These are phyloP conservation scores for Tragelaphus scriptus DNA, from an alignment of 2,113 vertebrate genomes.

Conservation along the genomic window DNA sequence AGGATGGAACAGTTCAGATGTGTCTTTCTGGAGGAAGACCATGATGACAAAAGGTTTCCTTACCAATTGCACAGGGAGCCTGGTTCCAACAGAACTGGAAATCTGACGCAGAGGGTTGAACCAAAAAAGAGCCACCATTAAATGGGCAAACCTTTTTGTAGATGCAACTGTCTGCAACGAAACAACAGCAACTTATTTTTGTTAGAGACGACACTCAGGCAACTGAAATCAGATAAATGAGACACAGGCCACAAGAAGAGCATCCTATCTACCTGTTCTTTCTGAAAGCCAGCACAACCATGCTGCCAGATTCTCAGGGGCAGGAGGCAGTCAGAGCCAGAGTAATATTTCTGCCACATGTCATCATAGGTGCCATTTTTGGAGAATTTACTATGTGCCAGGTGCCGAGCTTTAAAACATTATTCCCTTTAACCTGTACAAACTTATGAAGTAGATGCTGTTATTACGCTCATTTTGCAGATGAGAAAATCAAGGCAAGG, in stretches of 20 bases:
- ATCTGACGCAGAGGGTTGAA: slow-evolving; percentile 94
- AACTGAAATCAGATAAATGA: neutral
- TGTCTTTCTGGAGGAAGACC: neutral
- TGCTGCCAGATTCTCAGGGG: neutral
- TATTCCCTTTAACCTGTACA: neutral
- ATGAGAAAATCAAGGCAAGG: neutral
- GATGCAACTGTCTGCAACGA: slow-evolving; percentile 89
- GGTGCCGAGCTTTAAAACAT: neutral
- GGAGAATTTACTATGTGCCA: neutral
- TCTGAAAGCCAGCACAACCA: neutral
- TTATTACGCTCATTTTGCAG: neutral
- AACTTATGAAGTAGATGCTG: neutral
- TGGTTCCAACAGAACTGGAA: slow-evolving; percentile 99
- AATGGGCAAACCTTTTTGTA: slow-evolving; percentile 97
- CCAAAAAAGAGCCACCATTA: slow-evolving; percentile 92
- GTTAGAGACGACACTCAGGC: neutral
- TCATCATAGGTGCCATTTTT: neutral
- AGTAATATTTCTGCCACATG: too few species aligned
- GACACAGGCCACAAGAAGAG: neutral
- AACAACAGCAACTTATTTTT: neutral
- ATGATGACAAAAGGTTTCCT: slow-evolving; percentile 46
- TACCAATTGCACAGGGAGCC: slow-evolving; percentile 96
- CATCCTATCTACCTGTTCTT: neutral
- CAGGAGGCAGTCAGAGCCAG: neutral
- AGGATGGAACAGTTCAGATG: fast-evolving